Base-by-base conservation (phyloP, 2,888 invertebrate genomes). In the Nemurella pictetii region DNA sequence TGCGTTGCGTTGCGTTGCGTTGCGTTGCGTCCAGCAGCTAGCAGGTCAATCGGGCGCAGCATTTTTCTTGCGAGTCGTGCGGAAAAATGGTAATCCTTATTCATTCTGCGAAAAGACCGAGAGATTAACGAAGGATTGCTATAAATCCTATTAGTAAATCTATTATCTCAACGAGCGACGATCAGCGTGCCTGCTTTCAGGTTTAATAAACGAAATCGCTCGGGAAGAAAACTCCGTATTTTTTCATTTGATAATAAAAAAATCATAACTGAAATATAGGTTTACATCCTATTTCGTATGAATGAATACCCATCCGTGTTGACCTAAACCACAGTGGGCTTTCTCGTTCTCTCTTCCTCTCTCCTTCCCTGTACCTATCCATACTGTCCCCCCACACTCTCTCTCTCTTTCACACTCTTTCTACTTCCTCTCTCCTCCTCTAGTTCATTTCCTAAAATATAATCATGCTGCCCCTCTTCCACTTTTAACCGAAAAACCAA, bases 361-460 rank as follows among this genome's bases (percentile, higher is more conserved):
- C 83, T n/a, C 9, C 36, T 74, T 73, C 55, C n/a, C 82, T 20
- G 25, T 74, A 74, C 35, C 36, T 80, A 74, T 84, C 55, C 30
- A 35, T 20, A 25, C 30, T 80, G 15, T 27, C 72, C 27, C 72
- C 20, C 55, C 35, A 3, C 12, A 30, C 81, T 36, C 36, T 83
- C 55, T 83, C 74, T 55, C 83, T 73, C 74, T 83, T 2, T 73
- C 74, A 26, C 81, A 12, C 81, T 81, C 28, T 28, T n/a, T 80
- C 80, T 26, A 20, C 7, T 30, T n/a, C 12, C 15, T 26, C 80
- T 80, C 28, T 26, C 80, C 12, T 28, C 12, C 27, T 80, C 80
- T 80, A 28, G 9, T 3, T 35, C 81, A 32, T 7, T 81, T 35
- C 29, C 83, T 83, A 9, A 30, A 55, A 74, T 35, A 7, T 15